Evolutionary conservation across 2,888 invertebrate species (phyloP).

Genomic region (Nemapogon koenigi): DNA sequence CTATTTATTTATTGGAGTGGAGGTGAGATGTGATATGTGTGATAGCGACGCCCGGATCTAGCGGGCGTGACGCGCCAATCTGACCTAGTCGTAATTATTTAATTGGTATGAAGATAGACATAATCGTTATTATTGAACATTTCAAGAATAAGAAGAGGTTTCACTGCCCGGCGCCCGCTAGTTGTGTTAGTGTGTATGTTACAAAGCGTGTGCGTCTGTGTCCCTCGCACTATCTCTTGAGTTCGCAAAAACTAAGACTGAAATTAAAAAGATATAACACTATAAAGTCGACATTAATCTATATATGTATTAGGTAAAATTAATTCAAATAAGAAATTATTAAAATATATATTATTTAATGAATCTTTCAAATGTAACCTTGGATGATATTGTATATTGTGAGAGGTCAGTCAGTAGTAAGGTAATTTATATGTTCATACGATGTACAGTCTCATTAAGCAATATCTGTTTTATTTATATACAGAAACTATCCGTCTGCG

Average conservation of each 20-base stretch:
- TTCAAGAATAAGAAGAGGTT: slow-evolving; percentile 29
- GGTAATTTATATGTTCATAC: slow-evolving; percentile 35
- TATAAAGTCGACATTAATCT: slow-evolving; percentile 57
- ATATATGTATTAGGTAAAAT: slow-evolving; percentile 61
- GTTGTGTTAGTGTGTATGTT: slow-evolving; percentile 27
- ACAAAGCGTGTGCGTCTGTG: slow-evolving; percentile 33
- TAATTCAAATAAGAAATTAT: slow-evolving; percentile 59
- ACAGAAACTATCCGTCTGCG: slow-evolving; percentile 39
- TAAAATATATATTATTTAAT: slow-evolving; percentile 56
- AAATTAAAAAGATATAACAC: slow-evolving; percentile 57
- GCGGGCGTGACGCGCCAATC: slow-evolving; percentile 1
- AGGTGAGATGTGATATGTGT: slow-evolving; percentile 28
- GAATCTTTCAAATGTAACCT: slow-evolving; percentile 51
- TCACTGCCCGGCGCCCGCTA: slow-evolving; percentile 35
- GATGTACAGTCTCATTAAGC: slow-evolving; percentile 56
- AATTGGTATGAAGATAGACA: slow-evolving; percentile 32
- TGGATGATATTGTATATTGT: slow-evolving; percentile 45
- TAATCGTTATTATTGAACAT: slow-evolving; percentile 38
- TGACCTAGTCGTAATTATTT: slow-evolving; percentile 34
- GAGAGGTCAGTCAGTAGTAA: slow-evolving; percentile 40
- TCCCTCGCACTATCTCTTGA: slow-evolving; percentile 49
- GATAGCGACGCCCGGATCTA: slow-evolving; percentile 17
- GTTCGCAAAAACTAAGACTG: slow-evolving; percentile 63
- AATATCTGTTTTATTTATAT: slow-evolving; percentile 54
- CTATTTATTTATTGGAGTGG: slow-evolving; percentile 57